A percentile compares a stretch with the other conserved stretches of the same genome.
Evolutionary conservation across 2,113 vertebrate genomes (phyloP).

Genomic region (Psophia crepitans): DNA sequence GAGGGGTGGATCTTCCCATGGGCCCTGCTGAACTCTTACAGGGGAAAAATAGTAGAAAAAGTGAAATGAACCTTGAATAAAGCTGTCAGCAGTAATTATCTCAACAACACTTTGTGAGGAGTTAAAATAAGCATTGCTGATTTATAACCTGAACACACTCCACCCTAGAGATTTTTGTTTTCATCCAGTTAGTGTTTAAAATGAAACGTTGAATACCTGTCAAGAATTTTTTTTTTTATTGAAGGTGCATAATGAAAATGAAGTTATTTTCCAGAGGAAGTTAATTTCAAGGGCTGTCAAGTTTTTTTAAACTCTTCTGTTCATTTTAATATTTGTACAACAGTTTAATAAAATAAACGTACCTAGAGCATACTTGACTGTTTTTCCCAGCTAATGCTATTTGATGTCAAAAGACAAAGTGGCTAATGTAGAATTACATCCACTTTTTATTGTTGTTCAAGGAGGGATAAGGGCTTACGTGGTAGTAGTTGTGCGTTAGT

Average conservation of each 20-base stretch:
- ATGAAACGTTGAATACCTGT: conserved; percentile 67
- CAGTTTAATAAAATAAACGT: conserved; percentile 28
- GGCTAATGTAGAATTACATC: conserved; percentile 21
- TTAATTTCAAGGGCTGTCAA: conserved; percentile 45
- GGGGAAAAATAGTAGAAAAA: conserved; percentile 84
- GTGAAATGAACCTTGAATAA: conserved; percentile 90
- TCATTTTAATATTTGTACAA: conserved; percentile 14
- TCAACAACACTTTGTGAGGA: conserved; percentile 81
- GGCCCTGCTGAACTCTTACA: conserved; percentile 79
- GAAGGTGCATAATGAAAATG: conserved; percentile 40
- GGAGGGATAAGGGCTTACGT: background rate
- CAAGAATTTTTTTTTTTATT: conserved; percentile 6
- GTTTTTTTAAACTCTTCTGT: background rate
- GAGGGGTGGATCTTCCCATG: conserved; percentile 82
- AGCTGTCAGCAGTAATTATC: conserved; percentile 98
- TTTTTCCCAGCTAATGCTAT: conserved; percentile 33
- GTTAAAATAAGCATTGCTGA: conserved; percentile 79
- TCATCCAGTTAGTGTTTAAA: conserved; percentile 71
- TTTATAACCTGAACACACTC: conserved; percentile 77
- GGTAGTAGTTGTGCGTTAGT: background rate
- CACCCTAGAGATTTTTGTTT: conserved; percentile 54
- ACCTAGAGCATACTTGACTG: background rate
- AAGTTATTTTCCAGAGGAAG: conserved; percentile 60
- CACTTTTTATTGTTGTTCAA: background rate
- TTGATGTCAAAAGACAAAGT: conserved; percentile 39